Percentiles rank a stretch among this genome's conserved stretches.
phyloP scores from a whole-genome alignment of 2,888 invertebrate genomes.

The Hanleya hanleyi region DNA sequence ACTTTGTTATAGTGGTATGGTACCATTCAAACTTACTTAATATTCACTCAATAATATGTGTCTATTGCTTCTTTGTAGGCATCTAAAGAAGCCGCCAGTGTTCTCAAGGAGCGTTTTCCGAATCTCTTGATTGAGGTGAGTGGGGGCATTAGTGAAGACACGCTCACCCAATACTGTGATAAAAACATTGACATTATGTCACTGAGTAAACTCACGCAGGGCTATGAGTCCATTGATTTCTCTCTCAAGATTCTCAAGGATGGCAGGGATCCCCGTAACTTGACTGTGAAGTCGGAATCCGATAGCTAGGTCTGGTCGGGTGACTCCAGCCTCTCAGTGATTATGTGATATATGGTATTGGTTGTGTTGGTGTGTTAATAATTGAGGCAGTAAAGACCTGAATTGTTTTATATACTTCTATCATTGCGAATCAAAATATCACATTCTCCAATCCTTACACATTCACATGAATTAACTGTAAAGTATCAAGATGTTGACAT shows the following conservation, averaged over 20 bases:
- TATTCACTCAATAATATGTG: background rate
- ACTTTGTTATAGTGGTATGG: too few relatives aligned
- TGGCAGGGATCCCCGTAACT: constrained; percentile 58
- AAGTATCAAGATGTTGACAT: too few relatives aligned
- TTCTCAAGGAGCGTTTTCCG: constrained; percentile 66
- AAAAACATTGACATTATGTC: constrained; percentile 73
- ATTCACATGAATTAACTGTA: too few relatives aligned
- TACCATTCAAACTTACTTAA: too few relatives aligned
- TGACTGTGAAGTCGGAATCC: background rate
- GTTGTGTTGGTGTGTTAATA: too few relatives aligned
- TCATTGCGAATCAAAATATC: too few relatives aligned
- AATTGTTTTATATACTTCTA: too few relatives aligned
- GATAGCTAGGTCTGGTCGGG: too few relatives aligned
- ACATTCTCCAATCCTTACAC: too few relatives aligned
- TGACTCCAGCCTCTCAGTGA: too few relatives aligned
- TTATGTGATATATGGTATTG: too few relatives aligned
- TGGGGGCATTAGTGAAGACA: constrained; percentile 72
- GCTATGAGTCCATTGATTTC: constrained; percentile 72
- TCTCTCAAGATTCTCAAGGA: constrained; percentile 72
- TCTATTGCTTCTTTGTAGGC: constrained; percentile 52
- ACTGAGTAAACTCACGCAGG: constrained; percentile 72
- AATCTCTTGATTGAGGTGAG: constrained; percentile 72
- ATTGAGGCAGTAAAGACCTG: too few relatives aligned
- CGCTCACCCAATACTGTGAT: constrained; percentile 62
- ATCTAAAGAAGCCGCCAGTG: constrained; percentile 54